Percentiles rank a stretch among this genome's conserved stretches.
Evolutionary conservation across 64 coral and sea anemone species (phyloP).

Genomic region (Catalaphyllia jardinei): DNA sequence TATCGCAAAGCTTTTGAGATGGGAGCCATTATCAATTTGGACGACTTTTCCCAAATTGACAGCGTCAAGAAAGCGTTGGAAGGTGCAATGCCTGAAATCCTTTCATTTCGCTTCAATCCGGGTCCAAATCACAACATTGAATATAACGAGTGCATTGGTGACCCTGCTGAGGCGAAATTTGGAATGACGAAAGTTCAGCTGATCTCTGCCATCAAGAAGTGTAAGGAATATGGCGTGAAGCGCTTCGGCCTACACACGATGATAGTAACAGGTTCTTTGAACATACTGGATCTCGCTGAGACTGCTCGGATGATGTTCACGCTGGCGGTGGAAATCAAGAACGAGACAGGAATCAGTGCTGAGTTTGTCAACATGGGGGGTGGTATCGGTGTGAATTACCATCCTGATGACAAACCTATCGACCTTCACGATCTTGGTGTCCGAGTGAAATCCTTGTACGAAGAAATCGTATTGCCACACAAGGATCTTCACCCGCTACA

Average conservation of each 20-base stretch:
- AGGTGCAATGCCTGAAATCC: background rate
- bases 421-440: background rate
- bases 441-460: background rate
- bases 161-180: background rate
- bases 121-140: background rate
- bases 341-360: background rate
- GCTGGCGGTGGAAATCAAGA: slow-evolving; percentile 14
- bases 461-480: slow-evolving; percentile 4
- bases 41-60: slow-evolving; percentile 29
- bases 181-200: background rate
- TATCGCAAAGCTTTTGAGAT: slow-evolving; percentile 15
- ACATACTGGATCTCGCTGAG: background rate
- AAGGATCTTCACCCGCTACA: background rate
- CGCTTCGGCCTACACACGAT: slow-evolving; percentile 7
- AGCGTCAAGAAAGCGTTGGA: slow-evolving; percentile 13
- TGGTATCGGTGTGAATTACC: slow-evolving; percentile 26
- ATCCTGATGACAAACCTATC: slow-evolving; percentile 1
- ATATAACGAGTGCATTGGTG: background rate
- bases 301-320: slow-evolving; percentile 2
- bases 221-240: slow-evolving; percentile 7
- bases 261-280: background rate
- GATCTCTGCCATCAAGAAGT: background rate
- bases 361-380: slow-evolving; percentile 24
- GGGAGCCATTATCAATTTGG: slow-evolving; percentile 21
- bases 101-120: background rate